phyloP scores from a whole-genome alignment of 2,888 invertebrate species.

The Oscheius myriophilus region DNA sequence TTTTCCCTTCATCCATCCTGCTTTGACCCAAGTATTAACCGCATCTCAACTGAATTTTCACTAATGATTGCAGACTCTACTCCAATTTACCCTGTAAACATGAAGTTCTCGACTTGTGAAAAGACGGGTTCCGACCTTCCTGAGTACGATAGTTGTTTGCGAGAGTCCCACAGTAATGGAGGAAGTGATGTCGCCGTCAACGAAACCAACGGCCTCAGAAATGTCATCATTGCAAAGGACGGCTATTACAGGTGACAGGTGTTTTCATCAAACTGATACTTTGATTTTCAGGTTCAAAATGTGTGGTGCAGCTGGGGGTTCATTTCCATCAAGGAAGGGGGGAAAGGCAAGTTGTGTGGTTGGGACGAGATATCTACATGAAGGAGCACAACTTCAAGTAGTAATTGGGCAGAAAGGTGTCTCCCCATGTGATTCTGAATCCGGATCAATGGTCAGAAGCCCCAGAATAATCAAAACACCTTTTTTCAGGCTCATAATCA shows the following conservation, averaged over 20 bases:
- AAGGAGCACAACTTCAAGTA: conserved; percentile 5
- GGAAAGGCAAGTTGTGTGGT: conserved; percentile 3
- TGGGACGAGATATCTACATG: background rate
- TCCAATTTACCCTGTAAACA: background rate
- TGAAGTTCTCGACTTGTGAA: conserved; percentile 11
- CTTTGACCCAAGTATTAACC: conserved; percentile 21
- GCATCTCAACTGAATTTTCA: background rate
- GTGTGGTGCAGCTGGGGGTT: conserved; percentile 23
- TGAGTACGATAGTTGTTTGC: conserved; percentile 8
- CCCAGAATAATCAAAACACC: background rate
- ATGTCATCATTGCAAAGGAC: conserved; percentile 7
- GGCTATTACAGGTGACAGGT: conserved; percentile 10
- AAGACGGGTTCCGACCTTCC: conserved; percentile 19
- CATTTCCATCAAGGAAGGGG: conserved; percentile 4
- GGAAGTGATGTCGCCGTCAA: conserved; percentile 10
- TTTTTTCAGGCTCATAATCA: conserved; percentile 3
- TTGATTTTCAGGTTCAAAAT: conserved; percentile 16
- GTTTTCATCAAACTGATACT: background rate
- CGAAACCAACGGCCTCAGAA: background rate
- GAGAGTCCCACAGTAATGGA: conserved; percentile 13
- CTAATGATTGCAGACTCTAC: background rate
- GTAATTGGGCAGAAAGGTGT: conserved; percentile 19
- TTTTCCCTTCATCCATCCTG: conserved; percentile 18
- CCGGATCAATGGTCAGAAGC: conserved; percentile 7
- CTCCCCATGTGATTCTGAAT: conserved; percentile 8